Conservation (phyloP, 2,113 vertebrate genomes). For the Centropus bengalensis region DNA sequence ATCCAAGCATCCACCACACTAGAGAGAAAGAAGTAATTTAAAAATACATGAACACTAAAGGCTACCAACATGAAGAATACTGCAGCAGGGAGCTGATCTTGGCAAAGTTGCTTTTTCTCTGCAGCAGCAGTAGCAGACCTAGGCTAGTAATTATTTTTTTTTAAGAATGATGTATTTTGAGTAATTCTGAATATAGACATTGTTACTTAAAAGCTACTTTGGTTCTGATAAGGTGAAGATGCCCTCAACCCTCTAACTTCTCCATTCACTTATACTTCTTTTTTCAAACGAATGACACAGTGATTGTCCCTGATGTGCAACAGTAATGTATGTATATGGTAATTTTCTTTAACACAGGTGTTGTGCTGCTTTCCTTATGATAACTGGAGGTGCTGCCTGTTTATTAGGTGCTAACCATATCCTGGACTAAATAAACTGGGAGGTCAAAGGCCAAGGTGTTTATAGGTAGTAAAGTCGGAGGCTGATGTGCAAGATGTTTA, state of each 20-base stretch:
- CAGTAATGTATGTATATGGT: neutral
- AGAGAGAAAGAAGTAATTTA: neutral
- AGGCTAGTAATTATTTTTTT: neutral
- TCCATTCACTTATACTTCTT: fast-evolving
- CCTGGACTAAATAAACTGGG: slow-evolving; percentile 67
- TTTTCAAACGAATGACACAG: neutral
- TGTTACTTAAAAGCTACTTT: neutral
- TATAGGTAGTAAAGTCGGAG: slow-evolving; percentile 64
- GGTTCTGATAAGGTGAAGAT: neutral
- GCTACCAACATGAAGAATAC: fast-evolving
- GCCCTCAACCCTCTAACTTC: neutral
- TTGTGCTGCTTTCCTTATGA: slow-evolving; percentile 4
- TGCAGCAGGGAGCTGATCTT: neutral
- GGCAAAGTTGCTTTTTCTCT: neutral
- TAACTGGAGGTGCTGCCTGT: slow-evolving; percentile 58
- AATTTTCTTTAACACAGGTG: slow-evolving; percentile 2
- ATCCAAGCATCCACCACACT: neutral
- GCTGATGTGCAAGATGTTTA: slow-evolving; percentile 67
- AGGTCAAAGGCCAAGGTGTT: slow-evolving; percentile 67
- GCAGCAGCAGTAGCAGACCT: neutral
- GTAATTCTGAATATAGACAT: neutral
- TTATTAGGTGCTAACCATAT: slow-evolving; percentile 73
- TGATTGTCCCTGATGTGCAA: neutral
- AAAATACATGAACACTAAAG: neutral
- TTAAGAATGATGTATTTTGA: neutral